Base-by-base conservation (phyloP, 2,113 vertebrate species). In the Alectura lathami region DNA sequence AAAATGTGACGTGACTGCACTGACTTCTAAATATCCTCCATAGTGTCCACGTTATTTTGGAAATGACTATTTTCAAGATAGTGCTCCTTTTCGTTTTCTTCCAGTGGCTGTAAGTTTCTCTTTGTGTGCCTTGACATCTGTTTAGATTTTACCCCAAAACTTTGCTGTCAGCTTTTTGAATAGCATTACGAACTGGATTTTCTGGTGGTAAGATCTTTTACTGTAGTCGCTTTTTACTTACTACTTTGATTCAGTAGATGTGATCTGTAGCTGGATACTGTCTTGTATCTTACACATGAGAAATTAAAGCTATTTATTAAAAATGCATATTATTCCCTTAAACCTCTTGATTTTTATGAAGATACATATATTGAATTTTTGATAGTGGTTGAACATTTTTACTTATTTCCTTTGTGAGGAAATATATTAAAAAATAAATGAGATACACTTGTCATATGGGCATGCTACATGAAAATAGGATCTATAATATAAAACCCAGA, bases 311-410 rank as follows among this genome's bases (percentile, higher is more conserved):
- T 26, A 48, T 20, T n/a, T 45, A 21, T 54, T 53, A 30, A 53
- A n/a, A 48, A 50, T 16, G 5, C 12, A 7, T 51, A 27, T 27
- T 51, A 51, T 51, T 26, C 50, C 27, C 12, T 51, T 24, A 27
- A 51, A 51, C 24, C 12, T 26, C 24, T 51, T 51, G 9, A 26
- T 26, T 51, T 18, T 29, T 54, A 45, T 62, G 48, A 66, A 76
- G 67, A 13, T 48, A 32, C 5, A 7, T 53, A 12, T 76, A 38
- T 66, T 53, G 3, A 23, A 24, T 64, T 93, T 83, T 57, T 43
- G 36, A 5, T 57, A 2, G 2, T 17, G 34, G 34, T 5, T 22
- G 47, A 27, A 12, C 0, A 3, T 13, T 73, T 38, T 7, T 5
- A 45, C 3, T 23, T 38, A 7, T 15, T 38, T 77, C 43, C 22